Base-by-base conservation (phyloP, 2,113 vertebrate species). In the Mustela lutreola region DNA sequence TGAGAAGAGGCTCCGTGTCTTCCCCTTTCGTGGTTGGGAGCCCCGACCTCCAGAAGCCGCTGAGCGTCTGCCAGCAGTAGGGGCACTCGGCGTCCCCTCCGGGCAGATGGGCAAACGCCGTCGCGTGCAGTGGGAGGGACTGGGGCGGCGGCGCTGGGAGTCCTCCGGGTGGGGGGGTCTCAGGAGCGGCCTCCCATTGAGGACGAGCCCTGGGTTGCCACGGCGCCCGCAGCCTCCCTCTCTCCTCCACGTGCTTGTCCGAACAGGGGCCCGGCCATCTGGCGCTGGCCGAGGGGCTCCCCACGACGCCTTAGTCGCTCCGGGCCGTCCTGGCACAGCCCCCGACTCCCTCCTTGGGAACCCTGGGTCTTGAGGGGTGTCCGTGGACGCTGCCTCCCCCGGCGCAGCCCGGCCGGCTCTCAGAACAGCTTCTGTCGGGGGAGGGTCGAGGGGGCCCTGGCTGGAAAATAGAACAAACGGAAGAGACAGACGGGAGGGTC, bases 221-320 rank as follows among this genome's bases (percentile, higher is more conserved):
- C 26, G 42, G 95, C 11, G 80, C 39, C 94, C n/a, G 24, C 48
- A 39, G 15, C 94, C 94, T 76, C 88, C 56, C 15, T 36, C 76
- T 89, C 75, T 5, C 42, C 33, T 48, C 7, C 7, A 15, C 21
- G 7, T 42, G 60, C 82, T 79, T 33, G 0, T 75, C 56, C 11
- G 45, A 86, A 78, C 73, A 73, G 92, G 95, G 87, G 93, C 88
- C 91, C 81, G 16, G 58, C 97, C 97, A 81, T 98, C 97, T 97
- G 97, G 95, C 48, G 33, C 7, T 5, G 97, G 79, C 88, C 60
- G 1, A 18, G 78, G 18, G 71, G 93, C 24, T 65, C 73, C 56
- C 82, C 1, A 2, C 45, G 26, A 9, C 2, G 60, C 10, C 87
- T 83, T 78, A 15, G 7, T 26, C 33, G 2, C 80, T 67, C 33